These are phyloP conservation scores for Elachura formosa DNA, from an alignment of 2,113 vertebrate genomes.

Conservation along the genomic window DNA sequence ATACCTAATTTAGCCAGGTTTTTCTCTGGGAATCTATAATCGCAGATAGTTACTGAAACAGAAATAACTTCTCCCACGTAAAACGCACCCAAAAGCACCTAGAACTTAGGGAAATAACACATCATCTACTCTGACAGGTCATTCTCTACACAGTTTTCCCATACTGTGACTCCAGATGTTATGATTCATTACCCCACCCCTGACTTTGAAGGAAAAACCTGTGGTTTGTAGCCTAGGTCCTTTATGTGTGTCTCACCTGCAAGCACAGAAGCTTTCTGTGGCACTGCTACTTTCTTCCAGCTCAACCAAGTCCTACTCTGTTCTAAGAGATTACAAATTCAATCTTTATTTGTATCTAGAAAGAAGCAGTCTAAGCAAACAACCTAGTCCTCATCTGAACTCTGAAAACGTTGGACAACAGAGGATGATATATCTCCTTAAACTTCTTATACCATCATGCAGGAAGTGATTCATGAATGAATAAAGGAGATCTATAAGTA, in stretches of 20 bases:
- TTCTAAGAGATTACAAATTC: neutral
- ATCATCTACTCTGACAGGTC: neutral
- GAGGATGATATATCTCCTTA: neutral
- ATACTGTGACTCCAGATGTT: neutral
- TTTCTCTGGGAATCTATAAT: neutral
- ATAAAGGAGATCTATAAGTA: neutral
- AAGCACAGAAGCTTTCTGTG: neutral
- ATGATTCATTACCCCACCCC: neutral
- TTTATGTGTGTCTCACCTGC: neutral
- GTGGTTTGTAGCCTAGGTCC: neutral
- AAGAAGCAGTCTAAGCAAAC: neutral
- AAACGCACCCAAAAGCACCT: neutral
- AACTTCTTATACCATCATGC: neutral
- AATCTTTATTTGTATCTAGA: neutral
- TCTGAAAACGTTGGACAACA: neutral
- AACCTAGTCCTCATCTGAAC: neutral
- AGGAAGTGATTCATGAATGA: neutral
- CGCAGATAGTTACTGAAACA: neutral
- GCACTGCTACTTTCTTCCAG: neutral
- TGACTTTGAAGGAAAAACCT: neutral
- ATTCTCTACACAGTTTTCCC: neutral
- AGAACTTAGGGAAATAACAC: neutral
- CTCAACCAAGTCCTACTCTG: neutral
- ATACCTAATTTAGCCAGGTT: neutral
- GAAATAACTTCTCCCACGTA: neutral